Evolutionary conservation across 2,113 vertebrate genomes (phyloP), one percentile per base, ranked within the genome.

Genomic region (Carettochelys insculpta): DNA sequence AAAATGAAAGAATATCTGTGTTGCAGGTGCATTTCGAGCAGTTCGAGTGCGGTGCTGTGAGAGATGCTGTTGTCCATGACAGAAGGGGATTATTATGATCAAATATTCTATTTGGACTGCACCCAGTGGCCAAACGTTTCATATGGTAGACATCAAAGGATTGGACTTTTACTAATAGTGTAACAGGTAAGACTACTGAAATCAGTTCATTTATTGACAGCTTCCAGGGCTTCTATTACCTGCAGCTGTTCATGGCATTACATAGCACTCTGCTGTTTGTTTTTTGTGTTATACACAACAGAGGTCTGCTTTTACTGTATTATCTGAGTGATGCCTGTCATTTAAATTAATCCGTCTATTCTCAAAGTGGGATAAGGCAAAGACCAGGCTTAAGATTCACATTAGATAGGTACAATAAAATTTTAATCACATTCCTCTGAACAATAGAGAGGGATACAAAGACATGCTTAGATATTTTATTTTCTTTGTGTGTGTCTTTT

Each of bases 71-170:
- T 93, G 82, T 75, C 95, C 86, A 25, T 98, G 93, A 98, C 80
- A 76, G 73, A 87, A 27, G 96, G 94, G 97, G 91, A 96, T 97
- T 97, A 97, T 96, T 94, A 96, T 97, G 96, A 96, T 97, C 94
- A 94, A 89, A 92, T 95, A 88, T 61, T 95, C 85, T 86, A 88
- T 95, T 96, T 97, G 97, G 96, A 94, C 89, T 96, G 97, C 93
- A 97, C 24, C 22, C 90, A 96, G 93, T 87, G 97, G 94, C 84
- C 96, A 91, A 96, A 89, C 96, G 29, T 82, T 93, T 96, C 96
- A 41, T 61, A 82, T 85, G n/a, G 29, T 94, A 95, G 94, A 95
- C 93, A 81, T 68, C 84, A 17, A 97, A 94, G 79, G 43, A 56
- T 4, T 94, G 96, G 84, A 97, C 52, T 95, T 97, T 93, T 96